Evolutionary conservation across 2,797 vertebrate genomes (phyloP).

Genomic region (Odontamblyopus rebecca): DNA sequence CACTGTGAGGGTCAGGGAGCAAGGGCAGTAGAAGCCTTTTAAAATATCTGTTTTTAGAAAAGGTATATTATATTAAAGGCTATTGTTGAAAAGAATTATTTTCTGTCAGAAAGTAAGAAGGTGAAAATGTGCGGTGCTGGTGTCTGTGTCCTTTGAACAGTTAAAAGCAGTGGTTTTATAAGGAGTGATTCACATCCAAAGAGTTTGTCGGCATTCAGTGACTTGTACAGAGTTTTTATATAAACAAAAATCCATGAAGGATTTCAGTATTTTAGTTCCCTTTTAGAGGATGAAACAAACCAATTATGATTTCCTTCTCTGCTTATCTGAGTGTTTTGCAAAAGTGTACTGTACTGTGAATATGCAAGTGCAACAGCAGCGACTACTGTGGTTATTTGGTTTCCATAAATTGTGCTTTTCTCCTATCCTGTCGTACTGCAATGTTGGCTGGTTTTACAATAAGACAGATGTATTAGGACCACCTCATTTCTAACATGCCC

Average conservation of each 20-base stretch:
- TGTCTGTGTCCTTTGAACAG: not conserved
- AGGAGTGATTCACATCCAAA: constrained; percentile 39
- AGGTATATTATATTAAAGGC: not conserved
- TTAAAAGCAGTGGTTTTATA: not conserved
- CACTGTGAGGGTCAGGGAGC: constrained; percentile 28
- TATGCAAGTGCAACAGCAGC: constrained; percentile 49
- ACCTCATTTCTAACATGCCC: not conserved
- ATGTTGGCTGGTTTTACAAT: constrained; percentile 9
- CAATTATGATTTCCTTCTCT: constrained; percentile 21
- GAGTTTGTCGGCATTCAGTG: constrained; percentile 39
- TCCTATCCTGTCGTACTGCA: constrained; percentile 38
- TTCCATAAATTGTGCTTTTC: constrained; percentile 62
- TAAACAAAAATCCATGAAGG: constrained; percentile 42
- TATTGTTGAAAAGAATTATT: not conserved
- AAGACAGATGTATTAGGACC: not conserved
- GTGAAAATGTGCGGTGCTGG: not conserved
- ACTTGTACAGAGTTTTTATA: constrained; percentile 23
- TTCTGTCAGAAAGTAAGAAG: not conserved
- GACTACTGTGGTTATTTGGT: constrained; percentile 65
- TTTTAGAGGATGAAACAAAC: constrained; percentile 28
- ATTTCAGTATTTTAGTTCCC: constrained; percentile 15
- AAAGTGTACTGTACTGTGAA: constrained; percentile 63
- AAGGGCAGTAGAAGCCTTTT: not conserved
- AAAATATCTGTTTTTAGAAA: not conserved
- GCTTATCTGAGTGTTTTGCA: constrained; percentile 51